Evolutionary conservation across 2,888 invertebrate genomes (phyloP).

Genomic region (Baronia brevicornis): DNA sequence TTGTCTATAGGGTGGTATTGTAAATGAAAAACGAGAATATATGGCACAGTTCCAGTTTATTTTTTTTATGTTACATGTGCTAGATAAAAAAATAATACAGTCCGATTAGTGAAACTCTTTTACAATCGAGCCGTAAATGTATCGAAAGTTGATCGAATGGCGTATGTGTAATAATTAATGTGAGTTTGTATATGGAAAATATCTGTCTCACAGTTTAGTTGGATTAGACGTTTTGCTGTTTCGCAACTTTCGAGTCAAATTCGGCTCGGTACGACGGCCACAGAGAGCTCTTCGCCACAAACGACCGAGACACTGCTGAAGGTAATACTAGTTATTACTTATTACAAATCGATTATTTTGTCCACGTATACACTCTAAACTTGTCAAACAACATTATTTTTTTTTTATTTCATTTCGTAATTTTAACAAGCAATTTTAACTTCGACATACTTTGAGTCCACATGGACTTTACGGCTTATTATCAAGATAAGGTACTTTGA

Average conservation of each 20-base stretch:
- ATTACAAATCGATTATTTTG: conserved; percentile 34
- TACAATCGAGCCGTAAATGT: conserved; percentile 28
- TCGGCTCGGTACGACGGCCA: conserved; percentile 1
- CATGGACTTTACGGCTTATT: conserved; percentile 37
- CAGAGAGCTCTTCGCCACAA: conserved; percentile 6
- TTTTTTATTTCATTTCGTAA: conserved; percentile 42
- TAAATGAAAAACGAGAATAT: conserved; percentile 37
- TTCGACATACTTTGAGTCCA: conserved; percentile 37
- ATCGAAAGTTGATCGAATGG: conserved; percentile 11
- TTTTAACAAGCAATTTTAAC: conserved; percentile 62
- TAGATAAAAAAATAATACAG: conserved; percentile 74
- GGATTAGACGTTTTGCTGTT: conserved; percentile 1
- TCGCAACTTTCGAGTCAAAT: conserved; percentile 7
- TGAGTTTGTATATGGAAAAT: no score
- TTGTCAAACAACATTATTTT: conserved; percentile 47
- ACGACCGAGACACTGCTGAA: conserved; percentile 19
- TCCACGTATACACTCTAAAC: conserved; percentile 46
- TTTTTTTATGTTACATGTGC: conserved; percentile 70
- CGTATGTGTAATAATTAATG: no score
- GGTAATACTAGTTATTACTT: conserved; percentile 34
- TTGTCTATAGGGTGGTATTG: background rate
- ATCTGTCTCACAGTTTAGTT: no score
- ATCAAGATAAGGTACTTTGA: conserved; percentile 43
- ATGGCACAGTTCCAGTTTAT: conserved; percentile 75
- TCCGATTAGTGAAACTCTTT: conserved; percentile 66